phyloP scores from a whole-genome alignment of 2,888 invertebrate species.

The Biston betularia region DNA sequence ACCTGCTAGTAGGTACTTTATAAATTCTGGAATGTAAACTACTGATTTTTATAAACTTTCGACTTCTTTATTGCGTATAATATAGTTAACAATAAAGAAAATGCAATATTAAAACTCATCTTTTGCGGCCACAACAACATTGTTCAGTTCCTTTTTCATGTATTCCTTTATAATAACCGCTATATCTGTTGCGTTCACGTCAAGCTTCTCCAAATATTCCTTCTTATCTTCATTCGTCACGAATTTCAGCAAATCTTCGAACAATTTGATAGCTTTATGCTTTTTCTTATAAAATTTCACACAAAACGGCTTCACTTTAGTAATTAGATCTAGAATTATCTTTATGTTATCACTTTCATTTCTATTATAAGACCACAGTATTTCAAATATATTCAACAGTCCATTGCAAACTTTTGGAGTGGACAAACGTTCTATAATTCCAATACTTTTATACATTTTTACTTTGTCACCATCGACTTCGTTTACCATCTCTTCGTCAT shows the following conservation, averaged over 20 bases:
- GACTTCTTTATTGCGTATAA: not conserved
- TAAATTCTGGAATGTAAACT: not conserved
- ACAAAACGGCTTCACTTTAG: conserved; percentile 66
- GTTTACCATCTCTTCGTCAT: conserved; percentile 46
- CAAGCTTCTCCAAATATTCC: conserved; percentile 45
- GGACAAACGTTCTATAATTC: conserved; percentile 67
- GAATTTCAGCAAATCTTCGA: conserved; percentile 54
- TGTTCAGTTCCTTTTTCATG: conserved; percentile 46
- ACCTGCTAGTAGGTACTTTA: not conserved
- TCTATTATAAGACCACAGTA: conserved; percentile 51
- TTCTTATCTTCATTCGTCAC: conserved; percentile 50
- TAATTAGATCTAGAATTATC: conserved; percentile 61
- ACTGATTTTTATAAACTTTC: too few relatives aligned
- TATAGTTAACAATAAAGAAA: not conserved
- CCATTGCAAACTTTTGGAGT: conserved; percentile 66
- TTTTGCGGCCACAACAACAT: conserved; percentile 41
- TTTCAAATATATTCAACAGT: conserved; percentile 62
- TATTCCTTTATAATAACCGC: conserved; percentile 58
- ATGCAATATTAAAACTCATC: conserved; percentile 61
- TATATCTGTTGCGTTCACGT: conserved; percentile 55
- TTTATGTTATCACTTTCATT: conserved; percentile 49
- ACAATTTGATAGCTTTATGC: conserved; percentile 54
- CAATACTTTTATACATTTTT: conserved; percentile 66
- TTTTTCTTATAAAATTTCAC: conserved; percentile 55
- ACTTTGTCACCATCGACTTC: conserved; percentile 54